Percentiles rank a stretch among this genome's conserved stretches.
Conservation (phyloP, 1,140 invertebrate genomes). For the Saxidomus purpurata region DNA sequence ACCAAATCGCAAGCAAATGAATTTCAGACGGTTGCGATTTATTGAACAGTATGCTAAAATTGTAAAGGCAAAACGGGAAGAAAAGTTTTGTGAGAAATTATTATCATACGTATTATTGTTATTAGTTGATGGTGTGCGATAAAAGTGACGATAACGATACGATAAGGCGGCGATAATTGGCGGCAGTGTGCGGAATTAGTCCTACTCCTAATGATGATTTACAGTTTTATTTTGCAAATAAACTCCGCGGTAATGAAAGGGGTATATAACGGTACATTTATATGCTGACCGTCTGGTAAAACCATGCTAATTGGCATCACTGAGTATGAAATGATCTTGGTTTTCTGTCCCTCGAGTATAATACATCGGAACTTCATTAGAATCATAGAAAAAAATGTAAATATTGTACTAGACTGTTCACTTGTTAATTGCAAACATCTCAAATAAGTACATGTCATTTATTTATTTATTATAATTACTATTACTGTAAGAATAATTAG, state of each 20-base stretch:
- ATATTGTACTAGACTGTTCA: no score
- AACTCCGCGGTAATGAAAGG: constrained; percentile 25
- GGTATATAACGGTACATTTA: constrained; percentile 62
- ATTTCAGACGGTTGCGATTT: background rate
- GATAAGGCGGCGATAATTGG: constrained; percentile 63
- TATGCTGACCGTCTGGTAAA: constrained; percentile 32
- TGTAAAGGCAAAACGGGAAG: background rate
- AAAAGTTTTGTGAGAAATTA: constrained; percentile 20
- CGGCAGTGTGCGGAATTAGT: constrained; percentile 34
- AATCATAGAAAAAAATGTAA: background rate
- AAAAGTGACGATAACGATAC: constrained; percentile 60
- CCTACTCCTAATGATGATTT: constrained; percentile 62
- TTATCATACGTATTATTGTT: constrained; percentile 49
- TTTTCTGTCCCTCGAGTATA: background rate
- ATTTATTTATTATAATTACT: no score
- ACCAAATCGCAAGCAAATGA: background rate
- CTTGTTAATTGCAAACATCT: no score
- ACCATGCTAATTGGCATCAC: constrained; percentile 32
- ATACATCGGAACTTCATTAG: background rate
- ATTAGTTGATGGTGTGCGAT: constrained; percentile 44
- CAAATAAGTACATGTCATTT: no score
- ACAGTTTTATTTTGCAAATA: constrained; percentile 55
- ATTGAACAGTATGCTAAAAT: background rate
- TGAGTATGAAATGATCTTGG: background rate
- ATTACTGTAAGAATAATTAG: no score